phyloP scores from a whole-genome alignment of 2,888 invertebrate genomes.

The Poecilobothrus nobilitatus region DNA sequence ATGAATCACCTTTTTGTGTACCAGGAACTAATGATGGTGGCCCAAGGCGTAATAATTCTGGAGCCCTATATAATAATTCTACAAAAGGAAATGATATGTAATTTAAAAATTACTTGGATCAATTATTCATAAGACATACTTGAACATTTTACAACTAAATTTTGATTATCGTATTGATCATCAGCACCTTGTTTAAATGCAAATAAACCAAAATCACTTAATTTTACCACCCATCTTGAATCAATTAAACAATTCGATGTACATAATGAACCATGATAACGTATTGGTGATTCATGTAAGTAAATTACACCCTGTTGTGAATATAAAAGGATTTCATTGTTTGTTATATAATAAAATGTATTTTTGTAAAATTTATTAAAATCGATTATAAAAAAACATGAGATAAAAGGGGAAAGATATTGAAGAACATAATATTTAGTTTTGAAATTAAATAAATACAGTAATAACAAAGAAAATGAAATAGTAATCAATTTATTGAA shows the following conservation, averaged over 20 bases:
- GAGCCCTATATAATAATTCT: conserved; percentile 73
- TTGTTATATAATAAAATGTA: background rate
- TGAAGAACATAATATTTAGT: no score
- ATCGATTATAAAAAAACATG: no score
- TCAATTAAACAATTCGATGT: conserved; percentile 90
- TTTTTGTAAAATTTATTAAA: no score
- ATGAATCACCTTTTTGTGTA: conserved; percentile 71
- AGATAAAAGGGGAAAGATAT: no score
- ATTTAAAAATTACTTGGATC: background rate
- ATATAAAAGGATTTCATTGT: conserved; percentile 10
- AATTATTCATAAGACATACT: conserved; percentile 48
- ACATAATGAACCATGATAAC: conserved; percentile 79
- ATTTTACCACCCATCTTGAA: conserved; percentile 89
- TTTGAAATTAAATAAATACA: no score
- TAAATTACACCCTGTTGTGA: conserved; percentile 72
- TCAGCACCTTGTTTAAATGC: conserved; percentile 75
- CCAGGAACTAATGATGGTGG: conserved; percentile 45
- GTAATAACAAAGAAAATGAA: no score
- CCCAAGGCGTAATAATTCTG: conserved; percentile 60
- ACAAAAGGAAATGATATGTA: conserved; percentile 15
- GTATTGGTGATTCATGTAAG: conserved; percentile 77
- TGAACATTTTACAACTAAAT: conserved; percentile 54
- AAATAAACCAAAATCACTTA: conserved; percentile 83
- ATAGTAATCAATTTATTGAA: no score
- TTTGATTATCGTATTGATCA: conserved; percentile 53